Percentiles rank a stretch among this genome's conserved stretches.
Evolutionary conservation across 2,113 vertebrate genomes (phyloP).

Genomic region (Siphamia tubifer): DNA sequence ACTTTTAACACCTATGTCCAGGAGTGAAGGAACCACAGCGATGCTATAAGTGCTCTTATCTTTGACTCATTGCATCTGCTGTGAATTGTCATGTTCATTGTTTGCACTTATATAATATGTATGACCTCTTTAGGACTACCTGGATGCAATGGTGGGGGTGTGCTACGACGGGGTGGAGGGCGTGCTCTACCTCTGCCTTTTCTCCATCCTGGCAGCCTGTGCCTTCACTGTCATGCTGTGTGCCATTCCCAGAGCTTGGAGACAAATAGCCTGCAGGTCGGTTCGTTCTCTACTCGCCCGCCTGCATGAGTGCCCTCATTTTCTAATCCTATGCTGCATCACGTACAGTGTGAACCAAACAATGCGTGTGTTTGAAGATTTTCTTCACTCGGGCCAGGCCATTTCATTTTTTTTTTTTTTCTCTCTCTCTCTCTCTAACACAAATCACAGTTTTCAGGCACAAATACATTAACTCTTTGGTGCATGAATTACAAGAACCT

Average conservation of each 20-base stretch:
- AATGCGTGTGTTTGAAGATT: not conserved
- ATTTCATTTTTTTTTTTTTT: not conserved
- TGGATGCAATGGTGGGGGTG: slow-evolving; percentile 90
- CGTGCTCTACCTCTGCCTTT: slow-evolving; percentile 90
- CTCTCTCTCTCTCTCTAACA: too few species aligned
- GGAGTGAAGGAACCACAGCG: too few species aligned
- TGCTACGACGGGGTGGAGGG: slow-evolving; percentile 95
- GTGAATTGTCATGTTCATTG: not conserved
- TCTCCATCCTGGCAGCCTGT: slow-evolving; percentile 87
- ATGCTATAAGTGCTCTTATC: not conserved
- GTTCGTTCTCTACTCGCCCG: slow-evolving; percentile 20
- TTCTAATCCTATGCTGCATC: slow-evolving; percentile 1
- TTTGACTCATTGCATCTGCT: not conserved
- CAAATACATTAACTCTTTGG: too few species aligned
- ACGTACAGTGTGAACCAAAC: not conserved
- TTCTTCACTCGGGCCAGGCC: not conserved
- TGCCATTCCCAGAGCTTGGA: slow-evolving; percentile 84
- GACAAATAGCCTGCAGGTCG: slow-evolving; percentile 83
- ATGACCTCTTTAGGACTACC: slow-evolving; percentile 88
- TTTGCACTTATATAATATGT: too few species aligned
- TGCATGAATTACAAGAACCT: too few species aligned
- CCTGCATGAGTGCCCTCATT: slow-evolving; percentile 26
- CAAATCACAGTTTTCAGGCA: too few species aligned
- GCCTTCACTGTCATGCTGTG: slow-evolving; percentile 91
- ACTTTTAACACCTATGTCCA: too few species aligned